phyloP scores from a whole-genome alignment of 2,797 vertebrate genomes.

The Hippocampus kuda region DNA sequence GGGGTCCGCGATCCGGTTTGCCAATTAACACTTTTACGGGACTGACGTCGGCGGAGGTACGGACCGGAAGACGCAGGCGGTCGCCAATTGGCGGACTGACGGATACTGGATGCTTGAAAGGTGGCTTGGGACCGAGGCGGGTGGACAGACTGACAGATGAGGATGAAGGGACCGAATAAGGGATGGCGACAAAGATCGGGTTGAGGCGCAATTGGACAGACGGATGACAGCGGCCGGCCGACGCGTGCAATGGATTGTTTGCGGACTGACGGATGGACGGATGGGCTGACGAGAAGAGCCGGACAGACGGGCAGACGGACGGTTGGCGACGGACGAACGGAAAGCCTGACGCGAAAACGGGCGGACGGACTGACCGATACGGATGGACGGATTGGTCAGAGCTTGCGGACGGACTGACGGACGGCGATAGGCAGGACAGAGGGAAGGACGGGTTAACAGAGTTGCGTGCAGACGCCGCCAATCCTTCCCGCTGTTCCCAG shows the following conservation, averaged over 20 bases:
- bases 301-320: too few relatives aligned
- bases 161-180: background rate
- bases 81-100: background rate
- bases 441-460: too few relatives aligned
- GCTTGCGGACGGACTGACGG: too few relatives aligned
- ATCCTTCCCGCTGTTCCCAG: constrained; percentile 46
- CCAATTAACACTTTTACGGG: too few relatives aligned
- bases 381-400: too few relatives aligned
- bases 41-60: too few relatives aligned
- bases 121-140: too few relatives aligned
- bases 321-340: background rate
- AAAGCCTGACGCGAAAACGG: background rate
- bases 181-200: too few relatives aligned
- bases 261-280: background rate
- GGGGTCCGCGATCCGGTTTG: background rate
- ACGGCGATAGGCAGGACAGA: too few relatives aligned
- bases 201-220: too few relatives aligned
- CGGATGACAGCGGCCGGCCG: background rate
- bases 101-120: background rate
- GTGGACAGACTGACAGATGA: background rate
- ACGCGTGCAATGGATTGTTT: background rate
- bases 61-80: too few relatives aligned
- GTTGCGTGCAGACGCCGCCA: too few relatives aligned
- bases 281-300: background rate
- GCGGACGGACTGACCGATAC: background rate